Evolutionary conservation across 2,888 invertebrate species (phyloP).

Genomic region (Mesorhabditis spiculigera): DNA sequence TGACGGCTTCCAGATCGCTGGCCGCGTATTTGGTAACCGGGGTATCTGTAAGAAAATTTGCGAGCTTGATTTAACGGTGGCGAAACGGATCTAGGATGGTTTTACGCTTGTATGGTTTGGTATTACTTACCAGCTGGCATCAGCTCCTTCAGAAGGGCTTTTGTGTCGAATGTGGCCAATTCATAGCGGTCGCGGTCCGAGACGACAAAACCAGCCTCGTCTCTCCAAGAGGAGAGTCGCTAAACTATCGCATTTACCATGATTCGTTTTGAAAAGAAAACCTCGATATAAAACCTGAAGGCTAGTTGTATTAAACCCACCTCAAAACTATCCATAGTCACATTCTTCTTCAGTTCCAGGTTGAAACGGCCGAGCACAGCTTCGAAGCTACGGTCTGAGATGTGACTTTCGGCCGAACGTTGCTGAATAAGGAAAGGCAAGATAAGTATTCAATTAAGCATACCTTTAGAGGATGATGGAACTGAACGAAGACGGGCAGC

Average conservation of each 20-base stretch:
- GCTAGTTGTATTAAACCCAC: conserved; percentile 15
- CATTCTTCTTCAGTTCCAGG: conserved; percentile 56
- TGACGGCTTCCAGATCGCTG: conserved; percentile 33
- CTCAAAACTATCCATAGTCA: conserved; percentile 55
- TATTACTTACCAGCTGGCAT: not conserved
- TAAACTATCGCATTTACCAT: not conserved
- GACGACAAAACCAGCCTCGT: conserved; percentile 55
- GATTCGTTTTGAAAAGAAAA: too few species aligned
- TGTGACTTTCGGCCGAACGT: conserved; percentile 29
- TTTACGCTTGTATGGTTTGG: not conserved
- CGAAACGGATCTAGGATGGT: not conserved
- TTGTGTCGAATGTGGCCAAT: conserved; percentile 38
- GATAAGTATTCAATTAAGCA: not conserved
- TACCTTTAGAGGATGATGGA: conserved; percentile 45
- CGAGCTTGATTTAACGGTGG: not conserved
- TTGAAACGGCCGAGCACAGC: conserved; percentile 46
- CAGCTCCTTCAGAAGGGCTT: conserved; percentile 11
- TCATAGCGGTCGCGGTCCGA: conserved; percentile 45
- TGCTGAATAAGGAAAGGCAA: not conserved
- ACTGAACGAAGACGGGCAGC: conserved; percentile 40
- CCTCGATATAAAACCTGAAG: too few species aligned
- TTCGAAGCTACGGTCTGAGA: conserved; percentile 29
- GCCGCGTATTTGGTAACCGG: conserved; percentile 24
- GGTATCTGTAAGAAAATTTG: conserved; percentile 21
- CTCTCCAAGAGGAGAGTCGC: conserved; percentile 34